These are phyloP conservation scores for Geotrupes spiniger DNA, from an alignment of 2,888 invertebrate genomes.

Conservation along the genomic window DNA sequence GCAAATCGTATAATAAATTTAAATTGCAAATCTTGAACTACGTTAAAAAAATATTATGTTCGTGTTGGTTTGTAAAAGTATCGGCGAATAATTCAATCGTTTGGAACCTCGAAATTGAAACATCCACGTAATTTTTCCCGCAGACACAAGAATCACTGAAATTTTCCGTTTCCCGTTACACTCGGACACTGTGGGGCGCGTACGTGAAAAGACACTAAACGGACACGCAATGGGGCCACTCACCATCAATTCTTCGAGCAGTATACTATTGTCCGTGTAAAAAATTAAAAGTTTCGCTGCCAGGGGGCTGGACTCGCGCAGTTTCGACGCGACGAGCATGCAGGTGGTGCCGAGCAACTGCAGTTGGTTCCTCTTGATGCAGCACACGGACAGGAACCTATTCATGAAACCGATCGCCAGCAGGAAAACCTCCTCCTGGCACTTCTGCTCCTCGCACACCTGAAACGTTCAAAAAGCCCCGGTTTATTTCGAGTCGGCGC, in stretches of 20 bases:
- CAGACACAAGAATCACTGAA: background rate
- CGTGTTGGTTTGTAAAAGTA: too few species aligned
- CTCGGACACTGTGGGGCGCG: background rate
- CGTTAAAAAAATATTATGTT: too few species aligned
- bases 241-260: constrained; percentile 82
- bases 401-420: constrained; percentile 92
- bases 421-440: constrained; percentile 92
- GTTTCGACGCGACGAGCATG: constrained; percentile 88
- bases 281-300: constrained; percentile 79
- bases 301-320: constrained; percentile 82
- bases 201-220: background rate
- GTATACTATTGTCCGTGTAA: constrained; percentile 93
- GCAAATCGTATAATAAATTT: too few species aligned
- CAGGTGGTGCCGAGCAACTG: constrained; percentile 92
- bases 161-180: background rate
- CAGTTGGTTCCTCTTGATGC: constrained; percentile 80
- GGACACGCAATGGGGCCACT: constrained; percentile 52
- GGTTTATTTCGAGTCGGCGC: background rate
- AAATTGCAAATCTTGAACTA: too few species aligned
- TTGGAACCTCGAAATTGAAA: too few species aligned
- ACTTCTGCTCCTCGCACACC: constrained; percentile 92
- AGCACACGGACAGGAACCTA: constrained; percentile 82
- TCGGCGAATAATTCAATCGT: too few species aligned
- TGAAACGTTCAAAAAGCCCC: constrained; percentile 49
- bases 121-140: too few species aligned